Conservation (phyloP, 2,113 vertebrate species). For the Bambusicola thoracicus region DNA sequence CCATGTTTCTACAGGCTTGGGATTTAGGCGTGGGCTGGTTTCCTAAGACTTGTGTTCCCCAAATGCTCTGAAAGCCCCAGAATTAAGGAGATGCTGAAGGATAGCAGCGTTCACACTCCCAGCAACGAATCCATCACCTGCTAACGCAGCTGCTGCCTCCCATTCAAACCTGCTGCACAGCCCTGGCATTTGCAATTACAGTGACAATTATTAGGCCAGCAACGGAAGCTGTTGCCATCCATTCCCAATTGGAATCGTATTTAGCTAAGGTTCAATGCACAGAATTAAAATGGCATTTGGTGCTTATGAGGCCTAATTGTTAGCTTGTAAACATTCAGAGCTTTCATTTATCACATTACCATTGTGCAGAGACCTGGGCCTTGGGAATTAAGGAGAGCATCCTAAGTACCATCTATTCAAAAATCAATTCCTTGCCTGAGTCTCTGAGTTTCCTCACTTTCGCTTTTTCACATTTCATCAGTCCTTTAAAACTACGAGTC, state of each 20-base stretch:
- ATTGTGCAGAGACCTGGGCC: constrained; percentile 36
- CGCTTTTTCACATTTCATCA: constrained; percentile 37
- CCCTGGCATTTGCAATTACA: constrained; percentile 15
- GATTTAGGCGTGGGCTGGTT: constrained; percentile 42
- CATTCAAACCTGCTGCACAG: constrained; percentile 40
- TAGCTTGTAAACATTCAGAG: constrained; percentile 71
- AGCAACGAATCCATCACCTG: constrained; percentile 67
- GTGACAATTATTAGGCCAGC: constrained; percentile 55
- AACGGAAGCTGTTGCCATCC: constrained; percentile 54
- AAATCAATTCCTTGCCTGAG: constrained; percentile 56
- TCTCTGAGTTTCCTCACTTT: constrained; percentile 16
- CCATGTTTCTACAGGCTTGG: neutral
- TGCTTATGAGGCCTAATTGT: constrained; percentile 73
- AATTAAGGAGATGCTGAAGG: constrained; percentile 45
- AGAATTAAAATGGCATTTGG: constrained; percentile 73
- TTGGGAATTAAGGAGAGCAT: constrained; percentile 56
- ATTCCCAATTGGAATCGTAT: constrained; percentile 59
- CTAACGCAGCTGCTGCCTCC: constrained; percentile 54
- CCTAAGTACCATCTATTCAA: constrained; percentile 32
- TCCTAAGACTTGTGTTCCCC: constrained; percentile 48
- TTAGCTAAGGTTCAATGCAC: constrained; percentile 74
- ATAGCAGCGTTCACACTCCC: neutral
- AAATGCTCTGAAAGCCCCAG: constrained; percentile 50
- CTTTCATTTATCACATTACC: constrained; percentile 72
- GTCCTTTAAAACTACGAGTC: constrained; percentile 39